Base-by-base conservation (phyloP, 2,113 vertebrate species). In the Condylura cristata region DNA sequence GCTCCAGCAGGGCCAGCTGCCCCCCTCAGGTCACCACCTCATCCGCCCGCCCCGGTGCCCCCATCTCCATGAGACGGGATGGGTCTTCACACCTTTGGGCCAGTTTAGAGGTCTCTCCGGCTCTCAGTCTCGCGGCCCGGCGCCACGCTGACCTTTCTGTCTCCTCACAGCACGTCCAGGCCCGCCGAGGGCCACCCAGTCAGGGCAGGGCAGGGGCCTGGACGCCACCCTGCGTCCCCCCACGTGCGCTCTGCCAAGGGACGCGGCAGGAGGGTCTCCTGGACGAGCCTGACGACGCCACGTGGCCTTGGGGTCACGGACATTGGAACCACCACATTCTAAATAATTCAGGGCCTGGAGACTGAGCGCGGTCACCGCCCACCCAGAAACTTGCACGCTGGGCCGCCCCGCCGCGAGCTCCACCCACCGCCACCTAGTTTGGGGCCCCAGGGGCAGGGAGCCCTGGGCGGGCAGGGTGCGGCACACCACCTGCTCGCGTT, bases 281-380 rank as follows among this genome's bases (percentile, higher is more conserved):
- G 14, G 7, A 37, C 16, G 1, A 17, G 9, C 26, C 9, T 0
- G 65, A 8, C 3, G 2, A 8, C 5, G 48, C 37, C 65, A 72
- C 34, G 4, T 6, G 24, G 32, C 37, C 83, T 53, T 5, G 48
- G 48, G 48, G 20, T 17, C 37, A 70, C 84, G 74, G 63, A 61
- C 26, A n/a, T 72, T 44, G 22, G 39, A 44, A 22, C 0, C 28
- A 60, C 60, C 44, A 30, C 4, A 0, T 24, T 28, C 30, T 93
- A 84, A 96, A 93, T 86, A 92, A 95, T 26, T 60, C 46, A 48
- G 74, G 0, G 34, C 61, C 11, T 14, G 75, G n/a, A 32, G 74
- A 76, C 61, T 66, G 41, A 70, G 80, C 0, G 4, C 8, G 90
- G 1, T 9, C n/a, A n/a, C n/a, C n/a, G n/a, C n/a, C n/a, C n/a